These are phyloP conservation scores for Physella acuta DNA, from an alignment of 1,140 invertebrate species.

Conservation along the genomic window DNA sequence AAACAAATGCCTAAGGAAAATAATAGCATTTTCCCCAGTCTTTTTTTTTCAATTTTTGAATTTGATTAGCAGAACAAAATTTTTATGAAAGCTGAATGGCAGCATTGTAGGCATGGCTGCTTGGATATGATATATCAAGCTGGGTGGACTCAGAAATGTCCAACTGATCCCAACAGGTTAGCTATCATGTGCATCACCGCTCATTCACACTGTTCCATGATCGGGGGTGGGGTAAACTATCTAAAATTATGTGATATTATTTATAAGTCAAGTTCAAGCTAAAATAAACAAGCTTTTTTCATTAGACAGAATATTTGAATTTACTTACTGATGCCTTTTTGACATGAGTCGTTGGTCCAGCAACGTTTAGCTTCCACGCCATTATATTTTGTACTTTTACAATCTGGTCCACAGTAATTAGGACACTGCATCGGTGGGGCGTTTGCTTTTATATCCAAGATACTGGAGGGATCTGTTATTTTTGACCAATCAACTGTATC, in stretches of 20 bases:
- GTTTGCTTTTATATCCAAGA: slow-evolving; percentile 50
- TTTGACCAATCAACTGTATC: slow-evolving; percentile 83
- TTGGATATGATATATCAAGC: no score
- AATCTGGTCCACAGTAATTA: slow-evolving; percentile 46
- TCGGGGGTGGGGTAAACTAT: no score
- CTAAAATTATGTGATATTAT: no score
- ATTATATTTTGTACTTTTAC: slow-evolving; percentile 28
- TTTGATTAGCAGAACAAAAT: no score
- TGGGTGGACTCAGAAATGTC: neutral
- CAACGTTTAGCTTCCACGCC: slow-evolving; percentile 37
- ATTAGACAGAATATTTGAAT: neutral
- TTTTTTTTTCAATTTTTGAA: no score
- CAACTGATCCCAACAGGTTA: neutral
- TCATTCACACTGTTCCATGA: neutral
- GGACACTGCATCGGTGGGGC: slow-evolving; percentile 49
- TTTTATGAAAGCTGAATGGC: no score
- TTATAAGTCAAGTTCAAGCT: no score
- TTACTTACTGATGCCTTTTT: slow-evolving; percentile 51
- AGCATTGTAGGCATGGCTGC: no score
- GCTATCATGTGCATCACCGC: neutral
- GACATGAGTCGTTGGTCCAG: slow-evolving; percentile 52
- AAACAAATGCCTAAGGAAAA: no score
- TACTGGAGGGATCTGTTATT: slow-evolving; percentile 23
- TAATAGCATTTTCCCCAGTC: no score
- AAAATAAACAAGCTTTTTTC: neutral